Evolutionary conservation across 2,888 invertebrate species (phyloP).

Genomic region (Lochmaea crataegi): DNA sequence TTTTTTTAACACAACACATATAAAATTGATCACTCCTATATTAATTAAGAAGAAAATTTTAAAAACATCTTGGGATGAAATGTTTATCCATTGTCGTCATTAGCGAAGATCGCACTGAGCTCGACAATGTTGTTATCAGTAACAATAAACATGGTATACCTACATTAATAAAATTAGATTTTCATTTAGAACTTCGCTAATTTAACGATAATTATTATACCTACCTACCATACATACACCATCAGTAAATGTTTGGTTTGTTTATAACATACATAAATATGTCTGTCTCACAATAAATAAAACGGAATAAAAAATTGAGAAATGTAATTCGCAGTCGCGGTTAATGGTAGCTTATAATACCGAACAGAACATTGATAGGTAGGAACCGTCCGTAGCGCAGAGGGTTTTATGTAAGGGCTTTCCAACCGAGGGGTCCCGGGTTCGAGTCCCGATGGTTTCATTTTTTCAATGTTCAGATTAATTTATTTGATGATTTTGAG

Average conservation of each 20-base stretch:
- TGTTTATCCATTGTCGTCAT: neutral
- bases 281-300: neutral
- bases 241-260: neutral
- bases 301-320: no score
- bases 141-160: neutral
- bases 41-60: neutral
- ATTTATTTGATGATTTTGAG: no score
- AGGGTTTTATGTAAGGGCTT: no score
- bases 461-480: no score
- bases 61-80: neutral
- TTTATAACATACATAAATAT: neutral
- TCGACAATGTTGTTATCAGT: neutral
- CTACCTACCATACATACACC: neutral
- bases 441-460: no score
- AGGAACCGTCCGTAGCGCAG: no score
- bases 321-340: no score
- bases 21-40: neutral
- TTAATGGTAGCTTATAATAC: no score
- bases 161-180: slow-evolving; percentile 1
- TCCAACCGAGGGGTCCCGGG: no score
- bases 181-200: slow-evolving; percentile 1
- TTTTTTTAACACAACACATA: neutral
- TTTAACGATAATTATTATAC: neutral
- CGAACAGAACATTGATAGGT: no score
- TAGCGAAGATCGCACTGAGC: neutral